Percentiles rank a stretch among this genome's conserved stretches.
phyloP scores from a whole-genome alignment of 2,113 vertebrate species.

The Melanotaenia duboulayi region DNA sequence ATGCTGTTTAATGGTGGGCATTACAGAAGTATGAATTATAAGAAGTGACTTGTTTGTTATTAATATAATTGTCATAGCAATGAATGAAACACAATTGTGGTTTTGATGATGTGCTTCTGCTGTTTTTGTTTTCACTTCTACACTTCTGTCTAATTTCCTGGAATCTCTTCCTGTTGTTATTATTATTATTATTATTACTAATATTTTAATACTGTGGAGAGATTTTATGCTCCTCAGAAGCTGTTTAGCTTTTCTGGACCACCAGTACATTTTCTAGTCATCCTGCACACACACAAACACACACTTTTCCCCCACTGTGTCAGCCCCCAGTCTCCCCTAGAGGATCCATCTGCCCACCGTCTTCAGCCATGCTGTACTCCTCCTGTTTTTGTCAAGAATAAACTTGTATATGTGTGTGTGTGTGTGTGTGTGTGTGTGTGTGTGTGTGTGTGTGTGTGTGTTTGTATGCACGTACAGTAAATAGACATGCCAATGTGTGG shows the following conservation, averaged over 20 bases:
- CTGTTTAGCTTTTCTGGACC: slow-evolving; percentile 32
- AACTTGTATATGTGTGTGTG: not conserved
- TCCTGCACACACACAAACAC: slow-evolving; percentile 3
- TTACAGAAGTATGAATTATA: not conserved
- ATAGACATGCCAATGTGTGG: slow-evolving; percentile 35
- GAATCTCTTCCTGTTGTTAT: not conserved
- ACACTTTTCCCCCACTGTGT: slow-evolving; percentile 32
- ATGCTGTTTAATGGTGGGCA: slow-evolving; percentile 32
- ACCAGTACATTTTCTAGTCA: slow-evolving; percentile 26
- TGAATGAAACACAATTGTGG: not conserved
- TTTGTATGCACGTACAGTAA: slow-evolving; percentile 15
- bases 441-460: slow-evolving; percentile 28
- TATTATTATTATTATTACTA: not conserved
- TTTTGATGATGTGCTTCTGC: not conserved
- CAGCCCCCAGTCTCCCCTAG: slow-evolving; percentile 52
- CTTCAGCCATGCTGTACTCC: slow-evolving; percentile 44
- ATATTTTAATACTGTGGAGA: not conserved
- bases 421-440: not conserved
- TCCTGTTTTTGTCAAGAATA: slow-evolving; percentile 29
- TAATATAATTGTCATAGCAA: not conserved
- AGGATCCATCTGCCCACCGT: slow-evolving; percentile 73
- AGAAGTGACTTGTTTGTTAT: slow-evolving; percentile 33
- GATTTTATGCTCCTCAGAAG: slow-evolving; percentile 6
- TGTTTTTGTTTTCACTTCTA: not conserved
- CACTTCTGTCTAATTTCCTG: not conserved